Evolutionary conservation across 2,888 invertebrate genomes (phyloP), one percentile per base, ranked within the genome.

Genomic region (Macropis europaea): DNA sequence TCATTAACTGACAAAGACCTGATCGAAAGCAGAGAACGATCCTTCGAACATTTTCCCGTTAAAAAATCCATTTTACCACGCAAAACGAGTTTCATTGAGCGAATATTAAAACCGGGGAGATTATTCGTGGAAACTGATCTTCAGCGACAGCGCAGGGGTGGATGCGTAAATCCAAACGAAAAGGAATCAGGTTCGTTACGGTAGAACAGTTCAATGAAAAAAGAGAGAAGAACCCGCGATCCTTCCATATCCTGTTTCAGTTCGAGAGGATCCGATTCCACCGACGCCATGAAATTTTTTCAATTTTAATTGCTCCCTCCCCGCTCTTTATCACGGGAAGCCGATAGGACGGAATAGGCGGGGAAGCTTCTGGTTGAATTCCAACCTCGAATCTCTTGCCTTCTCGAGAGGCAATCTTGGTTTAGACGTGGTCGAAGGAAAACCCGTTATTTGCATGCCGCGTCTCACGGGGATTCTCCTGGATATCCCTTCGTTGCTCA

Each of bases 371-470:
- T 24, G 36, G 38, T 9, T 32, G 26, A 53, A 19, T 52, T 13
- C 34, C 11, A 24, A 5, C 19, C n/a, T n/a, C 3, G 45, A 26
- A 28, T 15, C 9, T 22, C 5, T 13, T 7, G 7, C 42, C 54
- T 17, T 42, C 47, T 48, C 26, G 30, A 28, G 22, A 71, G 61
- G 70, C 82, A 81, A 82, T 81, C 70, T 82, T 52, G 32, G 53
- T 19, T 67, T 19, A 66, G 67, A 79, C 74, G 69, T 67, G 74
- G 45, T 52, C 60, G 73, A 71, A 62, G 59, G 60, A 57, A 63
- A 54, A 24, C 67, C 48, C 42, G 70, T 66, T 82, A 82, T 82
- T 81, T 81, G 77, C 82, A 80, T 82, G 77, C 40, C 42, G 30
- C 56, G 54, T 69, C 70, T 57, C 73, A 15, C 17, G 45, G 53